Base-by-base conservation (phyloP, 2,113 vertebrate genomes). In the Pyxicephalus adspersus region DNA sequence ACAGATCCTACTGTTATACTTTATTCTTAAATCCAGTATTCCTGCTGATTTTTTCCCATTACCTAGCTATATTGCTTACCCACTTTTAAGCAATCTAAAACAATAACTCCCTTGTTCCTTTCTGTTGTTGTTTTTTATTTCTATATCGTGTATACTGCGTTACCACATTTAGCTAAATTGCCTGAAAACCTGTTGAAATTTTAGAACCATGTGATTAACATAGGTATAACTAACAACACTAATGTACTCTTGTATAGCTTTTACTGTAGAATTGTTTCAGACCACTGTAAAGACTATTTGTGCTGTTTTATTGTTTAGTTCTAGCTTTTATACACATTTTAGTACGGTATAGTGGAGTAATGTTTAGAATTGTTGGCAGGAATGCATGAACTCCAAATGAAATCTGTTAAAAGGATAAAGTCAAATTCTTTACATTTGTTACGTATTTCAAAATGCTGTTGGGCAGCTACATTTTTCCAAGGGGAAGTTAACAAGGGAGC, bases 11-110 rank as follows among this genome's bases (percentile, higher is more conserved):
- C 71, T 73, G 71, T 58, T 76, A 51, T 76, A 50, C 54, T 20
- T 73, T 15, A 73, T 73, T 73, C 28, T 73, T 58, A 58, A 73
- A 73, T 38, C 71, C 54, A 3, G 15, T n/a, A 22, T 73, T 58
- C 54, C 71, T 58, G 20, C 71, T 58, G 54, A 22, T 73, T 72
- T 65, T 54, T 73, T 25, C 52, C 50, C 57, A 73, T 73, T 73
- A 58, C 70, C 70, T 73, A 73, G 71, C 71, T 73, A 58, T 58
- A 58, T 73, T 58, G 71, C 54, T 73, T 38, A 58, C 71, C 28
- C 58, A 73, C 71, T 73, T 55, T 73, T 58, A 58, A 73, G 71
- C 54, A 73, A 58, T 58, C 54, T 23, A 22, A 73, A 73, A 73
- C 34, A 73, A 73, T 73, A 73, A 73, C 28, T 58, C 71, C 26